A percentile compares a stretch with the other conserved stretches of the same genome.
These are phyloP conservation scores for Rhynchopsitta pachyrhyncha DNA, from an alignment of 2,113 vertebrate species.

Conservation along the genomic window DNA sequence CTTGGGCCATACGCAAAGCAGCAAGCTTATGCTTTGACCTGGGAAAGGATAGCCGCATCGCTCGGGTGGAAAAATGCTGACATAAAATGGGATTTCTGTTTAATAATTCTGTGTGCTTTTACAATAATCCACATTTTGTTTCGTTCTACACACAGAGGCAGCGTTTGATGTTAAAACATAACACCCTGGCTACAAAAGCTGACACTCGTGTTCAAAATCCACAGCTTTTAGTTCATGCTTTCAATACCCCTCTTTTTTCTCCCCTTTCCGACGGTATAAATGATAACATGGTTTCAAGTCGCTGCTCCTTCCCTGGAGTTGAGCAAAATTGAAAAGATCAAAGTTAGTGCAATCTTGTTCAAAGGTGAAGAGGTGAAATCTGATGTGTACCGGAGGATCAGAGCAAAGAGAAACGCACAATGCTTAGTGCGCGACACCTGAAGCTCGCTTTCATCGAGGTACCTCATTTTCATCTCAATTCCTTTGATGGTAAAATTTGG, in stretches of 20 bases:
- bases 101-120: not conserved
- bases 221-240: constrained; percentile 28
- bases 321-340: constrained; percentile 69
- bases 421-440: constrained; percentile 26
- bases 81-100: not conserved
- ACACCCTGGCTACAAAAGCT: constrained; percentile 23
- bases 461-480: constrained; percentile 62
- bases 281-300: constrained; percentile 58
- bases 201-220: constrained; percentile 26
- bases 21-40: not conserved
- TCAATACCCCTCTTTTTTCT: not conserved
- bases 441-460: constrained; percentile 67
- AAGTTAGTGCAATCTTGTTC: constrained; percentile 54
- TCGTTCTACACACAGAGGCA: not conserved
- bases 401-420: constrained; percentile 43
- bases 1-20: not conserved
- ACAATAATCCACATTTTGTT: not conserved
- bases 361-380: constrained; percentile 61
- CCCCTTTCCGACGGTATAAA: constrained; percentile 33
- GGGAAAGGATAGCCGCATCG: not conserved
- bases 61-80: not conserved
- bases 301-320: constrained; percentile 54
- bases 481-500: constrained; percentile 17
- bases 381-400: constrained; percentile 60
- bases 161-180: constrained; percentile 27